Percentiles rank a stretch among this genome's conserved stretches.
Conservation (phyloP, 2,113 vertebrate species). For the Herpetotheres cachinnans region DNA sequence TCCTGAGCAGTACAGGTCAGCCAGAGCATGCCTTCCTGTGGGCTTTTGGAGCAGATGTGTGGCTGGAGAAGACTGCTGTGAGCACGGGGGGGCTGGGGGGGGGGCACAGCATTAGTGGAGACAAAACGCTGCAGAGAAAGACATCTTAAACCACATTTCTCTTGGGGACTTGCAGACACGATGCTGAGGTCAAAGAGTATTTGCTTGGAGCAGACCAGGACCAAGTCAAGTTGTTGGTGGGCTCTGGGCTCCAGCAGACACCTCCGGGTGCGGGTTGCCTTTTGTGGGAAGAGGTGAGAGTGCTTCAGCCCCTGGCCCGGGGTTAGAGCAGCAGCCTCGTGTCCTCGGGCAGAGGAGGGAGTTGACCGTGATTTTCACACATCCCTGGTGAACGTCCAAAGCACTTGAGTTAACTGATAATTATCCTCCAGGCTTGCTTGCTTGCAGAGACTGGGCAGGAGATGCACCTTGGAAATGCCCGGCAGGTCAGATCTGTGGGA, state of each 20-base stretch:
- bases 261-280: neutral
- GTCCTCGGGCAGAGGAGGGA: neutral
- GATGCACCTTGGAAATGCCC: neutral
- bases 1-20: neutral
- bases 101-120: fast-evolving
- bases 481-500: neutral
- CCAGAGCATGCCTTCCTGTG: neutral
- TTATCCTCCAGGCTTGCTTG: neutral
- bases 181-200: neutral
- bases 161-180: neutral
- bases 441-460: neutral
- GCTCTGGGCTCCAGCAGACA: neutral
- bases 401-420: neutral
- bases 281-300: neutral
- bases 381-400: neutral
- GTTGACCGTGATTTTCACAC: neutral
- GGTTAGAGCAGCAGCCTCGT: neutral
- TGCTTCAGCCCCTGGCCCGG: neutral
- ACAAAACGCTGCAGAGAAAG: neutral
- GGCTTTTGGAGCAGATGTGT: neutral
- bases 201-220: neutral
- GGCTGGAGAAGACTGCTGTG: neutral
- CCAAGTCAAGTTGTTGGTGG: neutral
- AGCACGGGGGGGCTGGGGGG: fast-evolving
- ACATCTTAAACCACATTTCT: fast-evolving